phyloP scores from a whole-genome alignment of 2,888 invertebrate species.

The Apantesis nais region DNA sequence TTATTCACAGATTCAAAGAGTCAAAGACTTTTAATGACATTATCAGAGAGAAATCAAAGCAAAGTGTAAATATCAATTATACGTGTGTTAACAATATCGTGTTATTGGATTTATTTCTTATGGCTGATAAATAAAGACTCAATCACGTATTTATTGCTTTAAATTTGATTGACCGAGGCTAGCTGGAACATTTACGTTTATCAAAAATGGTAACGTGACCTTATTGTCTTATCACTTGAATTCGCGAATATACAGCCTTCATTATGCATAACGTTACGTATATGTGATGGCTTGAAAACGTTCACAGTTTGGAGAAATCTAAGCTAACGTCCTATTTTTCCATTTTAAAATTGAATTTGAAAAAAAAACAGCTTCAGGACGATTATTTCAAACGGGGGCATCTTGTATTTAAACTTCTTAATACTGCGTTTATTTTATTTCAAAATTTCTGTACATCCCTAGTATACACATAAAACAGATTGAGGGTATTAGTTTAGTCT shows the following conservation, averaged over 20 bases:
- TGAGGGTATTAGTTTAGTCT: not conserved
- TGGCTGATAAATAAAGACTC: conserved; percentile 5
- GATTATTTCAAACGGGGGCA: not conserved
- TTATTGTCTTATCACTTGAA: conserved; percentile 33
- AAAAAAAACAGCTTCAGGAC: too few relatives aligned
- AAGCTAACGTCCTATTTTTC: not conserved
- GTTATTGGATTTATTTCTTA: not conserved
- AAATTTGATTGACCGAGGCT: conserved; percentile 42
- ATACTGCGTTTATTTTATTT: too few relatives aligned
- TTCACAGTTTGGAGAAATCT: not conserved
- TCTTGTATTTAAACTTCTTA: not conserved
- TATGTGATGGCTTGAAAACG: not conserved
- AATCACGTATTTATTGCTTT: conserved; percentile 25
- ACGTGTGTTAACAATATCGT: not conserved
- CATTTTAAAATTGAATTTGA: not conserved
- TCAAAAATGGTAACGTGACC: conserved; percentile 40
- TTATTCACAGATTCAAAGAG: too few relatives aligned
- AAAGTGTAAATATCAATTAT: too few relatives aligned
- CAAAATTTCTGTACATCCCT: too few relatives aligned
- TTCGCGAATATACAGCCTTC: conserved; percentile 28
- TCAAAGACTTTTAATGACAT: too few relatives aligned
- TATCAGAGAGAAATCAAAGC: too few relatives aligned
- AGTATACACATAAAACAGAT: too few relatives aligned
- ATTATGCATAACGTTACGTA: not conserved
- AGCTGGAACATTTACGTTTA: conserved; percentile 27